Percentiles rank a stretch among this genome's conserved stretches.
These are phyloP conservation scores for Trachelus troglodyta DNA, from an alignment of 2,888 invertebrate genomes.

Conservation along the genomic window DNA sequence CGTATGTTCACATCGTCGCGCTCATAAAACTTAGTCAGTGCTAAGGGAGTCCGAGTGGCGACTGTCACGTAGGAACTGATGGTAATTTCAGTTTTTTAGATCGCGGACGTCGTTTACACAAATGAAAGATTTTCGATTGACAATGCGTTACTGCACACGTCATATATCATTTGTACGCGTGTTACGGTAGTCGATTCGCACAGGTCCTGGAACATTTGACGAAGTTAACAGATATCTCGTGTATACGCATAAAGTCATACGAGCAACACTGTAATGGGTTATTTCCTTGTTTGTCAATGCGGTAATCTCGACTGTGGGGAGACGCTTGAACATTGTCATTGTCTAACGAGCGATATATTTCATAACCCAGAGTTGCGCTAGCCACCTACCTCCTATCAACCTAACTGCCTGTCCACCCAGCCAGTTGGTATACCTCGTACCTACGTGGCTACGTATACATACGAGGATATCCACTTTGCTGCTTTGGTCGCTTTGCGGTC, in stretches of 20 bases:
- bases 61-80: not conserved
- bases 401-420: slow-evolving; percentile 38
- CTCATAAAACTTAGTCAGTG: not conserved
- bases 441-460: slow-evolving; percentile 8
- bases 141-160: not conserved
- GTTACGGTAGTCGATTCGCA: not conserved
- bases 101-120: not conserved
- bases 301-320: slow-evolving; percentile 26
- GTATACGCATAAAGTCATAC: not conserved
- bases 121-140: not conserved
- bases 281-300: slow-evolving; percentile 48
- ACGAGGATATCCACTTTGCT: slow-evolving; percentile 27
- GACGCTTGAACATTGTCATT: slow-evolving; percentile 36
- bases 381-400: slow-evolving; percentile 30
- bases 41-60: not conserved
- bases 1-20: not conserved
- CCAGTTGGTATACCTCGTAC: slow-evolving; percentile 28
- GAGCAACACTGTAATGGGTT: slow-evolving; percentile 32
- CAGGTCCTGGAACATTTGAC: not conserved
- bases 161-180: not conserved
- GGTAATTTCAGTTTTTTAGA: not conserved
- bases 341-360: slow-evolving; percentile 41
- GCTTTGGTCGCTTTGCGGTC: slow-evolving; percentile 58
- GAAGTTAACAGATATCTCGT: not conserved
- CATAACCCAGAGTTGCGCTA: slow-evolving; percentile 37